Evolutionary conservation across 2,797 vertebrate genomes (phyloP).

Genomic region (Toxotes lorentzi): DNA sequence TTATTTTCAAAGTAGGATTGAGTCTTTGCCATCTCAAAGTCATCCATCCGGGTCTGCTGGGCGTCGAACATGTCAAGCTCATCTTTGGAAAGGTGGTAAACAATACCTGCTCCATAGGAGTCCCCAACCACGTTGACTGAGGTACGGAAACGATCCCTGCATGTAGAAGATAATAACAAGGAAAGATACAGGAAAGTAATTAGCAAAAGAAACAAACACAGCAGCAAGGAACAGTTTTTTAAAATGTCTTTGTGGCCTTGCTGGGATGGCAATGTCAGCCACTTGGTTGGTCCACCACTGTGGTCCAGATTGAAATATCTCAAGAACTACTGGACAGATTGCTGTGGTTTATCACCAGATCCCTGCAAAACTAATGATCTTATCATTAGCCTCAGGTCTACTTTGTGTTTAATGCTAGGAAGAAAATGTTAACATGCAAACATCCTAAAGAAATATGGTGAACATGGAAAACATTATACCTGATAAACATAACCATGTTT

Average conservation of each 20-base stretch:
- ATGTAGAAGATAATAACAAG: background rate
- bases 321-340: background rate
- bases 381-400: no score
- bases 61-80: slow-evolving; percentile 93
- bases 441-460: background rate
- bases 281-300: background rate
- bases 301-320: background rate
- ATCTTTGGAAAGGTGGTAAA: slow-evolving; percentile 96
- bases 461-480: background rate
- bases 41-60: slow-evolving; percentile 90
- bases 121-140: slow-evolving; percentile 98
- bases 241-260: background rate
- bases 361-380: no score
- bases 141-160: slow-evolving; percentile 97
- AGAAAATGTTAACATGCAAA: background rate
- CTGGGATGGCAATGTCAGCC: background rate
- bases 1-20: slow-evolving; percentile 95
- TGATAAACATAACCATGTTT: background rate
- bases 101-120: slow-evolving; percentile 97
- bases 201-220: background rate
- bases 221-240: background rate
- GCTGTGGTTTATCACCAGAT: background rate
- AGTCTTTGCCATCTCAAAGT: slow-evolving; percentile 94
- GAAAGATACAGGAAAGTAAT: background rate
- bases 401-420: background rate